These are phyloP conservation scores for Gadopsis marmoratus DNA, from an alignment of 2,797 vertebrate species.

Conservation along the genomic window DNA sequence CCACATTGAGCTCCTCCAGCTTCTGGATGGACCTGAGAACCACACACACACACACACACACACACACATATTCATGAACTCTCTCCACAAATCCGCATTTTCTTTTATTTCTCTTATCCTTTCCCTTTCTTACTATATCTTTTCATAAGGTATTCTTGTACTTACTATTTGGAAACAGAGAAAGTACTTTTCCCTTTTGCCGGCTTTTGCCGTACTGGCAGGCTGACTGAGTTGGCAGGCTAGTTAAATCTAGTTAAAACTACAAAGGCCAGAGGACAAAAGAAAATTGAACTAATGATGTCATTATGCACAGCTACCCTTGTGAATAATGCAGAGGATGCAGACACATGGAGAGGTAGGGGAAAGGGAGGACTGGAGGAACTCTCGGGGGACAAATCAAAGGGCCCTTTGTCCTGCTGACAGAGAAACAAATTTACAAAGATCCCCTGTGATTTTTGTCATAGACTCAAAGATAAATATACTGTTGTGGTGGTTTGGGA, in stretches of 20 bases:
- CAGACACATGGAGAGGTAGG: slow-evolving; percentile 15
- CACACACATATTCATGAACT: neutral
- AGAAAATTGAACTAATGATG: slow-evolving; percentile 51
- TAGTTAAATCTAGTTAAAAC: slow-evolving; percentile 28
- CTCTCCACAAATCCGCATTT: neutral
- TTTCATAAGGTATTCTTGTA: neutral
- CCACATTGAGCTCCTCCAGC: slow-evolving; percentile 96
- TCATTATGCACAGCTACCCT: slow-evolving; percentile 57
- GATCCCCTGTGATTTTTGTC: neutral
- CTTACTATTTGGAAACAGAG: neutral
- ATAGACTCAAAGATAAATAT: neutral
- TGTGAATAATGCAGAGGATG: slow-evolving; percentile 72
- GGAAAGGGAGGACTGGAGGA: slow-evolving; percentile 33
- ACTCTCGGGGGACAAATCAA: slow-evolving; percentile 59
- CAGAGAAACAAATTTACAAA: neutral
- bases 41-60: slow-evolving; percentile 24
- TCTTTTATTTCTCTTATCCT: neutral
- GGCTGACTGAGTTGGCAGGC: neutral
- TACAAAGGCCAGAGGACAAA: slow-evolving; percentile 48
- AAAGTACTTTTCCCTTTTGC: neutral
- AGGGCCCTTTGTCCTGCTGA: slow-evolving; percentile 55
- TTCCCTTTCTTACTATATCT: neutral
- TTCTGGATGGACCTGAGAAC: slow-evolving; percentile 95
- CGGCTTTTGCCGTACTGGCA: neutral
- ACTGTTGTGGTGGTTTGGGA: slow-evolving; percentile 2